These are phyloP conservation scores for Cheilosia pagana DNA, from an alignment of 2,888 invertebrate species.

Conservation along the genomic window DNA sequence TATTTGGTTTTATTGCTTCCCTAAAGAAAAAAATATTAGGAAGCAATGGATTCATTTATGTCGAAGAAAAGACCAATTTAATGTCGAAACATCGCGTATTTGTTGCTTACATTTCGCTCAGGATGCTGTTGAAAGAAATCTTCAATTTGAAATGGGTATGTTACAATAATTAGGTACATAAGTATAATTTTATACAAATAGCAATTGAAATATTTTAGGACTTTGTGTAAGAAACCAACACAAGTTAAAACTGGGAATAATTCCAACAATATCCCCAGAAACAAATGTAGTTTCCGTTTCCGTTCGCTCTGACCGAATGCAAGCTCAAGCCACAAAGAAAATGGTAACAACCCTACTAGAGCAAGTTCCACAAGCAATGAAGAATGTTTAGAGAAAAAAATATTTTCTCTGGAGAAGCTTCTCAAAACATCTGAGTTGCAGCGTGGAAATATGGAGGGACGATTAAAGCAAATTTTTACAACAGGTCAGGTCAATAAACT, in stretches of 20 bases:
- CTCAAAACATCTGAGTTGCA: conserved; percentile 1
- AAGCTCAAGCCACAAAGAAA: neutral
- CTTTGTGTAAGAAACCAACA: neutral
- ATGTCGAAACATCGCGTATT: no score
- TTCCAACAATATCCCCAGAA: neutral
- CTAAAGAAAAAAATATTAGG: no score
- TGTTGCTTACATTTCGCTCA: neutral
- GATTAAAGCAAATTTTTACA: conserved; percentile 22
- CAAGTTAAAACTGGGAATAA: conserved; percentile 1
- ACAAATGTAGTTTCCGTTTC: neutral
- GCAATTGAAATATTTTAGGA: no score
- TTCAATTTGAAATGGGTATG: conserved; percentile 23
- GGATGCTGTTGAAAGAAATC: conserved; percentile 4
- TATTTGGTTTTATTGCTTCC: no score
- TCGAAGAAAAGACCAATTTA: no score
- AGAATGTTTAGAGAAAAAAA: neutral
- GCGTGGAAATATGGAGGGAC: conserved; percentile 3
- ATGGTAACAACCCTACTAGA: neutral
- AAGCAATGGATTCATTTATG: no score
- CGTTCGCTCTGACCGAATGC: neutral
- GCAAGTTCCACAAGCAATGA: neutral
- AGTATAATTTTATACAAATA: neutral
- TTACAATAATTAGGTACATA: conserved; percentile 10
- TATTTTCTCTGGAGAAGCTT: conserved; percentile 4
- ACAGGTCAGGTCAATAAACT: conserved; percentile 46